A percentile compares a stretch with the other conserved stretches of the same genome.
phyloP scores from a whole-genome alignment of 64 coral and sea anemone genomes.

The Trachythela sp. region DNA sequence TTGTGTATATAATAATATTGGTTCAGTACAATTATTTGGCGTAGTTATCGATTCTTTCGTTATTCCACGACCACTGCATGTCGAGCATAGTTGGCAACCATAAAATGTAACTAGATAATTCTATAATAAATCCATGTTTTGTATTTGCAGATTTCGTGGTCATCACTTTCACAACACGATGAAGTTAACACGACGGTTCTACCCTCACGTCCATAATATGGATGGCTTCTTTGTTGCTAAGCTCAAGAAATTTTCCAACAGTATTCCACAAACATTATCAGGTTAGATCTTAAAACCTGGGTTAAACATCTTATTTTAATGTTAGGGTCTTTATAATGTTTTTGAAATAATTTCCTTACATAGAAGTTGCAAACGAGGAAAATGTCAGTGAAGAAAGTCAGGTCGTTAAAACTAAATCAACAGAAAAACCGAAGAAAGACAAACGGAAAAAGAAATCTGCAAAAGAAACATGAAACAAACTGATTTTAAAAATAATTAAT shows the following conservation, averaged over 20 bases:
- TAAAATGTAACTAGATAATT: too few species aligned
- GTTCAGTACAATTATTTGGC: too few species aligned
- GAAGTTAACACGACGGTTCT: constrained; percentile 74
- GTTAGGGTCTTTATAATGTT: not conserved
- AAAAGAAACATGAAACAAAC: not conserved
- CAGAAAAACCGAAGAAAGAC: not conserved
- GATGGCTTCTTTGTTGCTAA: constrained; percentile 97
- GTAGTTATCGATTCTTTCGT: too few species aligned
- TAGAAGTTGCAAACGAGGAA: not conserved
- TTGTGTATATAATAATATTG: too few species aligned
- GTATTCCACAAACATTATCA: constrained; percentile 42
- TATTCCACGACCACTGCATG: too few species aligned
- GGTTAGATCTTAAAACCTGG: not conserved
- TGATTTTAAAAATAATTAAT: not conserved
- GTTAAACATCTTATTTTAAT: too few species aligned
- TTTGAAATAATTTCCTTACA: not conserved
- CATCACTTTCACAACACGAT: constrained; percentile 81
- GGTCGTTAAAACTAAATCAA: not conserved
- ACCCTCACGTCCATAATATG: constrained; percentile 89
- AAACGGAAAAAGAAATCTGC: not conserved
- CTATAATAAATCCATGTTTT: not conserved
- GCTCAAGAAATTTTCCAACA: constrained; percentile 98
- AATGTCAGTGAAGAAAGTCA: not conserved
- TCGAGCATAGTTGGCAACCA: too few species aligned
- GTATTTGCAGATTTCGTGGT: constrained; percentile 65